Conservation (phyloP, 2,113 vertebrate species). For the Scophthalmus maximus region DNA sequence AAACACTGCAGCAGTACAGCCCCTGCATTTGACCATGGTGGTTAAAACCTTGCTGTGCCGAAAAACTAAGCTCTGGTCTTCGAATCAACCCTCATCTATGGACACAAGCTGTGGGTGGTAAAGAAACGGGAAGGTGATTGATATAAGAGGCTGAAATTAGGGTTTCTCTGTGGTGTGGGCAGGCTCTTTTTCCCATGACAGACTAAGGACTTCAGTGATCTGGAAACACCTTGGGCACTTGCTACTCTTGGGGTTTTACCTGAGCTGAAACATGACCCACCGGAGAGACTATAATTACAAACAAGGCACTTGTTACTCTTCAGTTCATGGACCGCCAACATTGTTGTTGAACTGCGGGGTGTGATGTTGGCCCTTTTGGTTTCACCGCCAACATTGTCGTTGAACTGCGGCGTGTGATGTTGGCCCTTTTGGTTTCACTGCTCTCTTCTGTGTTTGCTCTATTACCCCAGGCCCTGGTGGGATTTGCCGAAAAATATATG, state of each 20-base stretch:
- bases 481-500: background rate
- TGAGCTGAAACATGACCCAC: background rate
- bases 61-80: constrained; percentile 12
- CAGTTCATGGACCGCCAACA: background rate
- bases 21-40: background rate
- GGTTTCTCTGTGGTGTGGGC: background rate
- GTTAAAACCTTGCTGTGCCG: background rate
- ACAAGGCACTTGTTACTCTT: background rate
- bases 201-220: too few relatives aligned
- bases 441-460: too few relatives aligned
- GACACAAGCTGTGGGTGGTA: constrained; percentile 13
- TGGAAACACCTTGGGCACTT: background rate
- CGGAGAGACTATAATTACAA: background rate
- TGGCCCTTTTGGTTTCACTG: too few relatives aligned
- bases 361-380: too few relatives aligned
- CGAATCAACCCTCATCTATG: constrained; percentile 1
- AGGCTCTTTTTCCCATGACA: constrained; percentile 3
- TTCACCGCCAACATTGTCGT: too few relatives aligned
- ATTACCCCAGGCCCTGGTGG: too few relatives aligned
- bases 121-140: constrained; percentile 4
- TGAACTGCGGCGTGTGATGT: too few relatives aligned
- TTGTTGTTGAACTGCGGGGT: too few relatives aligned
- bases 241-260: background rate
- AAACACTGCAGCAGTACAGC: constrained; percentile 4
- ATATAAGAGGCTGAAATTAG: constrained; percentile 8